Evolutionary conservation across 2,888 invertebrate genomes (phyloP).

Genomic region (Dorcus hopei): DNA sequence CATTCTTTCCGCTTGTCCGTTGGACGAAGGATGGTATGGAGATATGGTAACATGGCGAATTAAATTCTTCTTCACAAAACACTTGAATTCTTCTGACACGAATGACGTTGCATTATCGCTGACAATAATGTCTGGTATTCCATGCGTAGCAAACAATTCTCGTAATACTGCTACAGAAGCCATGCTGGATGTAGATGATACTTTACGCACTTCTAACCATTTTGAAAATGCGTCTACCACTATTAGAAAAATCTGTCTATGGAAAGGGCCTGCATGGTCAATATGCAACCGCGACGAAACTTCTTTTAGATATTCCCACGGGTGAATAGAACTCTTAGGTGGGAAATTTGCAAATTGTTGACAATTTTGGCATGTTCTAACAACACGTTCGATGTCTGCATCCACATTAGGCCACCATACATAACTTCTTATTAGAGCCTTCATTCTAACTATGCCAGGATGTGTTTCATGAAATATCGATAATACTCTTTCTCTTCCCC

Average conservation of each 20-base stretch:
- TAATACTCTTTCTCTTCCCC: too few species aligned
- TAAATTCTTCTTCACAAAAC: conserved; percentile 17
- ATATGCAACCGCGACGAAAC: conserved; percentile 12
- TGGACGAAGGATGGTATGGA: conserved; percentile 20
- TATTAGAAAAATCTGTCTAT: conserved; percentile 15
- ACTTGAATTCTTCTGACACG: conserved; percentile 19
- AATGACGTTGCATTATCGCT: conserved; percentile 24
- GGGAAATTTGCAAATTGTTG: too few species aligned
- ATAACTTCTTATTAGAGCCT: too few species aligned
- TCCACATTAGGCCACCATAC: too few species aligned
- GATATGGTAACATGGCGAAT: conserved; percentile 19
- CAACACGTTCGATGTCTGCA: too few species aligned
- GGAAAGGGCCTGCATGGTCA: conserved; percentile 17
- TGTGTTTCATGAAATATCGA: too few species aligned
- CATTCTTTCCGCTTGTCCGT: conserved; percentile 23
- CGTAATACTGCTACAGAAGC: conserved; percentile 13
- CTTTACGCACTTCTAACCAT: conserved; percentile 14
- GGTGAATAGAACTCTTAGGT: too few species aligned
- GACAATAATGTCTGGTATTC: conserved; percentile 20
- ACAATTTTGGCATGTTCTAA: too few species aligned
- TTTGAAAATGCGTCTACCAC: conserved; percentile 15
- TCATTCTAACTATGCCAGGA: too few species aligned
- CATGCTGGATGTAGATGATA: not conserved
- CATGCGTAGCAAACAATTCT: conserved; percentile 18
- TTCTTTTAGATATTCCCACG: not conserved